Conservation (phyloP, 2,113 vertebrate species). For the Xenus cinereus region DNA sequence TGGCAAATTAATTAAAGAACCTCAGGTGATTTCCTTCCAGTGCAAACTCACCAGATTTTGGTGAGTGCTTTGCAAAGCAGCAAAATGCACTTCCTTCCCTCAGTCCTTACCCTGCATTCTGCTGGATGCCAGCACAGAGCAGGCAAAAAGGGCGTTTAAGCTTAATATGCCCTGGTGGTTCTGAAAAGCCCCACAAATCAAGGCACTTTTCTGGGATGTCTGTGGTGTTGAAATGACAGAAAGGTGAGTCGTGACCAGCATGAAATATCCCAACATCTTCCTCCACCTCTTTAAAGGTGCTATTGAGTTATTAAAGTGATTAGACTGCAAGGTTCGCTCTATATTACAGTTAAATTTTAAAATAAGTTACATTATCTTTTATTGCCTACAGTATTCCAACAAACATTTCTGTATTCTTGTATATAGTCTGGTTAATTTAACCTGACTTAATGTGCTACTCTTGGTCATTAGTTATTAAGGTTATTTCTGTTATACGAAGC, state of each 20-base stretch:
- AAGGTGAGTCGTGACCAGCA: not conserved
- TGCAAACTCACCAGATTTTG: not conserved
- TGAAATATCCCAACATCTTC: not conserved
- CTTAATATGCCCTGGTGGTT: too few relatives aligned
- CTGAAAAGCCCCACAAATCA: not conserved
- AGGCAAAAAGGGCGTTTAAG: not conserved
- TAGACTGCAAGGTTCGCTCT: not conserved
- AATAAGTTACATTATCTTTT: not conserved
- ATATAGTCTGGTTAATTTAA: not conserved
- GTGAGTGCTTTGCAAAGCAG: too few relatives aligned
- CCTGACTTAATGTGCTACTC: not conserved
- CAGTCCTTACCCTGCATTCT: not conserved
- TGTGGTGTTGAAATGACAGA: not conserved
- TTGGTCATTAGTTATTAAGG: not conserved
- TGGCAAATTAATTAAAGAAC: not conserved
- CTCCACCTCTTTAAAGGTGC: not conserved
- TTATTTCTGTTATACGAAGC: not conserved
- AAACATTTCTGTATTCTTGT: not conserved
- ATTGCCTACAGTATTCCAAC: not conserved
- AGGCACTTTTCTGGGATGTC: not conserved
- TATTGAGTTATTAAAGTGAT: not conserved
- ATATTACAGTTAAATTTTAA: not conserved
- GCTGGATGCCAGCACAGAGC: not conserved
- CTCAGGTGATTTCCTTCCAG: not conserved
- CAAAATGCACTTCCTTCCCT: not conserved